phyloP scores from a whole-genome alignment of 2,797 vertebrate genomes.

The Sus cebifrons region DNA sequence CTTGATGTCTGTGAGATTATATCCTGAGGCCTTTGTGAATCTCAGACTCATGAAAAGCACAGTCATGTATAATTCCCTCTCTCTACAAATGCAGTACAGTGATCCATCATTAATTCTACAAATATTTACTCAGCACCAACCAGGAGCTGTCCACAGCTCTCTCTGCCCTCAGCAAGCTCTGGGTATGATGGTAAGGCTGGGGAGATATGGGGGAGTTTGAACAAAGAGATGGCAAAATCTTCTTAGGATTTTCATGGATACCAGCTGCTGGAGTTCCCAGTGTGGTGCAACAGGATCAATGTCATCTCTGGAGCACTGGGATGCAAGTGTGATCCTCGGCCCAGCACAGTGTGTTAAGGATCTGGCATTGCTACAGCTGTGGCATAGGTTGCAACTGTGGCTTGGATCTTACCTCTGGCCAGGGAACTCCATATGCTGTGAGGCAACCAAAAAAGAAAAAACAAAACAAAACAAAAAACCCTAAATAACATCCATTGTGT shows the following conservation, averaged over 20 bases:
- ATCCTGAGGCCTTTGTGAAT: slow-evolving; percentile 79
- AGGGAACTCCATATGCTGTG: no score
- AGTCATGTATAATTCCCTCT: slow-evolving; percentile 72
- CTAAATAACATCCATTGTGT: neutral
- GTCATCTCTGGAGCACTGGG: no score
- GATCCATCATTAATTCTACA: slow-evolving; percentile 45
- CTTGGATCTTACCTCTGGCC: no score
- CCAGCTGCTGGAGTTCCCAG: neutral
- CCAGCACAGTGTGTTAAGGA: no score
- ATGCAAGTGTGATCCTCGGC: no score
- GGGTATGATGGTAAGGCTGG: neutral
- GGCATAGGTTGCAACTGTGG: no score
- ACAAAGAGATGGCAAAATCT: neutral
- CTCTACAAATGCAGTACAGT: neutral
- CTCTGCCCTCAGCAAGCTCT: neutral
- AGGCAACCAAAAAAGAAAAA: no score
- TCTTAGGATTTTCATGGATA: slow-evolving; percentile 23
- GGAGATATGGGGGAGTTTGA: neutral
- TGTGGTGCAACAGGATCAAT: no score
- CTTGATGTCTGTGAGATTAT: slow-evolving; percentile 82
- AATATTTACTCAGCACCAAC: slow-evolving; percentile 48
- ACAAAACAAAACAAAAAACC: no score
- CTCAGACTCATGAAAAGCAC: slow-evolving; percentile 66
- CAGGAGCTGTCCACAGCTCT: neutral
- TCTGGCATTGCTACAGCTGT: no score